Conservation (phyloP, 1,140 invertebrate genomes). For the Tetragnatha versicolor region DNA sequence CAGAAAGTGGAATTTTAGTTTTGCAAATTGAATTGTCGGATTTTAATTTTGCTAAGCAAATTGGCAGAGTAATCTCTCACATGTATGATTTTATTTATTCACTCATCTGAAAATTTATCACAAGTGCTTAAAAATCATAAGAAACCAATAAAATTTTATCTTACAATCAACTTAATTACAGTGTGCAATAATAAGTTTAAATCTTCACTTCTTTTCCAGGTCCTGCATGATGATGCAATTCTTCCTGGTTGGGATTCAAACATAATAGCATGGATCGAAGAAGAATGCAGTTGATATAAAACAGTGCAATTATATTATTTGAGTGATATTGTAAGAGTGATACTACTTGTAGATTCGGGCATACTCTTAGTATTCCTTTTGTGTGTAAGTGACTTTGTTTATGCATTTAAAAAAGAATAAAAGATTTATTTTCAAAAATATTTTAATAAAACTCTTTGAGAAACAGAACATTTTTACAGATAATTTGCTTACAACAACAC, state of each 20-base stretch:
- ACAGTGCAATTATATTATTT: background rate
- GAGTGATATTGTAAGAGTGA: background rate
- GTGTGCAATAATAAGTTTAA: background rate
- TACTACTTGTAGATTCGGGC: background rate
- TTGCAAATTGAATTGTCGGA: too few species aligned
- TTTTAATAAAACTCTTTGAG: conserved; percentile 14
- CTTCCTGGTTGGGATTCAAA: conserved; percentile 68
- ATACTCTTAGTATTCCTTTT: background rate
- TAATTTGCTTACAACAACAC: background rate
- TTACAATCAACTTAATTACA: too few species aligned
- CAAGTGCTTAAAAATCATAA: too few species aligned
- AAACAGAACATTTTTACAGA: background rate
- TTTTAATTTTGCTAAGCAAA: too few species aligned
- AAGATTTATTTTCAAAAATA: conserved; percentile 4
- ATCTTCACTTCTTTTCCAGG: conserved; percentile 58
- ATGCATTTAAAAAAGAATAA: background rate
- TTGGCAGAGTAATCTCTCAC: too few species aligned
- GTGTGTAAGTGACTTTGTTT: background rate
- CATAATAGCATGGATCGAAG: conserved; percentile 68
- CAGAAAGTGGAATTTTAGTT: too few species aligned
- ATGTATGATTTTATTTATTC: too few species aligned
- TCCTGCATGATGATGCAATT: conserved; percentile 65
- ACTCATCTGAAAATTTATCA: too few species aligned
- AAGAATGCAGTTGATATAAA: conserved; percentile 56
- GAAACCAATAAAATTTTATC: too few species aligned